Conservation (phyloP, 2,113 vertebrate genomes). For the Passer montanus region DNA sequence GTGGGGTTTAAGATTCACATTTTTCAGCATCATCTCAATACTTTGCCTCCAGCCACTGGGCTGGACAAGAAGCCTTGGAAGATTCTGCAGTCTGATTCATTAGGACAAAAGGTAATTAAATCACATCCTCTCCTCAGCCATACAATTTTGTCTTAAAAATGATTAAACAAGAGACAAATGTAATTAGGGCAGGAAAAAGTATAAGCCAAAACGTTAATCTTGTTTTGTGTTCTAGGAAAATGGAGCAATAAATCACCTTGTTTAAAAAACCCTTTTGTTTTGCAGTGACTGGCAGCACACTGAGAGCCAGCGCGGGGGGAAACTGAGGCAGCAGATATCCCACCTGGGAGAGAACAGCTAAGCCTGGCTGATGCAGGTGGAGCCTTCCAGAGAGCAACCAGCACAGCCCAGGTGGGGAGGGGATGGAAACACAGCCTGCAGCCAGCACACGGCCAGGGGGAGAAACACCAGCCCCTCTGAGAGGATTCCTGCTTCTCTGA, state of each 20-base stretch:
- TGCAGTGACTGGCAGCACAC: background rate
- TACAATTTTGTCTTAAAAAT: background rate
- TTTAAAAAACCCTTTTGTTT: background rate
- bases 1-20: background rate
- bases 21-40: background rate
- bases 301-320: background rate
- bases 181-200: background rate
- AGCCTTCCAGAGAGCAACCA: background rate
- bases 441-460: background rate
- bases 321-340: background rate
- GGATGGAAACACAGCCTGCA: background rate
- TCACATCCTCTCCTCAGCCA: constrained; percentile 30
- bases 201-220: background rate
- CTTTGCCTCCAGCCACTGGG: background rate
- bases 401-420: background rate
- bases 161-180: constrained; percentile 18
- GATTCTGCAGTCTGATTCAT: background rate
- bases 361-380: background rate
- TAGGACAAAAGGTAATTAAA: constrained; percentile 74
- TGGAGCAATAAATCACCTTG: background rate
- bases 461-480: background rate
- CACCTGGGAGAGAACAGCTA: background rate
- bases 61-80: background rate
- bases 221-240: background rate
- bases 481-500: no score